Evolutionary conservation across 2,113 vertebrate species (phyloP).

Genomic region (Todiramphus saurophagus): DNA sequence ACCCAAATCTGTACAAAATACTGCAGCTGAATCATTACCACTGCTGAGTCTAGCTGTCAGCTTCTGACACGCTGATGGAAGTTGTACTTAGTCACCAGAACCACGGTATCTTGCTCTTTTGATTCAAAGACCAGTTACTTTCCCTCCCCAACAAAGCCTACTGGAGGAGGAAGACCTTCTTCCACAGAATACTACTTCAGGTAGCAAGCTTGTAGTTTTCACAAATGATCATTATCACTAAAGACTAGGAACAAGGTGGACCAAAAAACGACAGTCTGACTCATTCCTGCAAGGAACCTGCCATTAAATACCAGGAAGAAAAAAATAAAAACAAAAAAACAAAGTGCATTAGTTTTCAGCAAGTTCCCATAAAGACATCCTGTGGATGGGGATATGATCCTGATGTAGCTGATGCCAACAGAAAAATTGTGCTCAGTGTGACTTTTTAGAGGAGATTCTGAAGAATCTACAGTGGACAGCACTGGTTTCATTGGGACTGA

Average conservation of each 20-base stretch:
- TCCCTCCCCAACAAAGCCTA: neutral
- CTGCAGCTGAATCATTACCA: neutral
- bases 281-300: neutral
- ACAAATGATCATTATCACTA: neutral
- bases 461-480: neutral
- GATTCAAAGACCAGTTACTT: neutral
- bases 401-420: neutral
- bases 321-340: neutral
- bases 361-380: neutral
- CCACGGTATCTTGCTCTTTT: neutral
- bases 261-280: neutral
- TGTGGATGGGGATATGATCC: rapidly evolving
- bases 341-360: neutral
- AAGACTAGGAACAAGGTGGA: neutral
- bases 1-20: neutral
- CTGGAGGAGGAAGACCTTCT: neutral
- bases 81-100: neutral
- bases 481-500: neutral
- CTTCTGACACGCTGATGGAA: neutral
- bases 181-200: neutral
- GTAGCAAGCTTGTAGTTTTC: neutral
- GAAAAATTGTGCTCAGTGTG: neutral
- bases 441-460: neutral
- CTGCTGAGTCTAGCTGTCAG: neutral
- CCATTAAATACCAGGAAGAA: neutral